These are phyloP conservation scores for Aphyosemion australe DNA, from an alignment of 2,113 vertebrate species.

Conservation along the genomic window DNA sequence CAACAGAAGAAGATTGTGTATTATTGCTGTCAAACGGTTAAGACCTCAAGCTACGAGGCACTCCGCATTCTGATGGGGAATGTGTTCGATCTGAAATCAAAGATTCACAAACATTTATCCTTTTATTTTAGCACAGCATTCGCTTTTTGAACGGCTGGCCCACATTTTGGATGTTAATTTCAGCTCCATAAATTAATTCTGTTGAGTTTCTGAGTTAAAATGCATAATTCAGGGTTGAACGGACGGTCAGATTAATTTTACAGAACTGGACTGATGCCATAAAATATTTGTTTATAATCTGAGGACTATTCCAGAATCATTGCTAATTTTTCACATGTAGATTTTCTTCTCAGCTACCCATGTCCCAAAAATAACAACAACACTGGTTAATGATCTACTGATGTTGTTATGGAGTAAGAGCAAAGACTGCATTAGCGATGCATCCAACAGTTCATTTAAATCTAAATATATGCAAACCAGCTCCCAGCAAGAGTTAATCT, in stretches of 20 bases:
- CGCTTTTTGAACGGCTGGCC: background rate
- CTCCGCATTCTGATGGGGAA: conserved; percentile 12
- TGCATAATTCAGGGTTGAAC: conserved; percentile 45
- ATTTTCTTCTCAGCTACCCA: no score
- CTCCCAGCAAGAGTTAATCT: conserved; percentile 44
- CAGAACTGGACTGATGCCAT: conserved; percentile 27
- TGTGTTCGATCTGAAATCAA: conserved; percentile 20
- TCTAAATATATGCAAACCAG: conserved; percentile 38
- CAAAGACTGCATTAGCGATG: conserved; percentile 62
- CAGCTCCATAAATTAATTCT: conserved; percentile 17
- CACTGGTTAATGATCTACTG: conserved; percentile 65
- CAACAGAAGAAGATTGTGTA: conserved; percentile 25
- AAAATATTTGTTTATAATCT: conserved; percentile 16
- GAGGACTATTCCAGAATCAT: conserved; percentile 4
- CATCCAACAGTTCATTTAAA: conserved; percentile 48
- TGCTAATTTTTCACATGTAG: no score
- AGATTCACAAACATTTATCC: background rate
- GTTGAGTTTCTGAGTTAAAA: conserved; percentile 1
- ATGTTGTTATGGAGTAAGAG: conserved; percentile 24
- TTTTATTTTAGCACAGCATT: no score
- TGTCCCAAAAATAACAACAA: background rate
- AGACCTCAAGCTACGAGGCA: conserved; percentile 11
- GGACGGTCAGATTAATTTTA: conserved; percentile 42
- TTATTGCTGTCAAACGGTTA: conserved; percentile 19
- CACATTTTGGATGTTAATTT: background rate